A percentile compares a stretch with the other conserved stretches of the same genome.
phyloP scores from a whole-genome alignment of 2,888 invertebrate species.

The Timema podura region DNA sequence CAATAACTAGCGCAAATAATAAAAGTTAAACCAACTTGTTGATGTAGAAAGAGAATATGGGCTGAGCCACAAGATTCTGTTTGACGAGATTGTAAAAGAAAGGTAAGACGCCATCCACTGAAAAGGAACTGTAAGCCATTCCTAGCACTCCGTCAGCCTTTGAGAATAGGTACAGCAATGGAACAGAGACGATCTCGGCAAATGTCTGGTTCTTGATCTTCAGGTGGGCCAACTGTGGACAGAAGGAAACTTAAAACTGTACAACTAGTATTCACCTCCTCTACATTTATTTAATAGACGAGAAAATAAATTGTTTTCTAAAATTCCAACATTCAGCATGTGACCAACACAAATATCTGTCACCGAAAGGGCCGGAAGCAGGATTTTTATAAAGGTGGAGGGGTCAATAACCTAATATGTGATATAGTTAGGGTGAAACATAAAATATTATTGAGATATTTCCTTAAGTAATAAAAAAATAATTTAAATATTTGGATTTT shows the following conservation, averaged over 20 bases:
- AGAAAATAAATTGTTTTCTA: neutral
- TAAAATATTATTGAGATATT: no score
- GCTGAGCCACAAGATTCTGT: conserved; percentile 49
- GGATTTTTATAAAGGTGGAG: no score
- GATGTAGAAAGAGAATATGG: conserved; percentile 66
- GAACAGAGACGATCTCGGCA: conserved; percentile 63
- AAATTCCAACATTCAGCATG: no score
- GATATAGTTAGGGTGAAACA: no score
- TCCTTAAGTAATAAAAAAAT: no score
- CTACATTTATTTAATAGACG: neutral
- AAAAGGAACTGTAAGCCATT: conserved; percentile 54
- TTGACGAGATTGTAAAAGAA: conserved; percentile 62
- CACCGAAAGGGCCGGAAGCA: no score
- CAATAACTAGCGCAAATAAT: neutral
- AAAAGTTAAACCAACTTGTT: conserved; percentile 50
- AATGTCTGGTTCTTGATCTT: conserved; percentile 60
- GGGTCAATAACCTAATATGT: no score
- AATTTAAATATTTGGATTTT: no score
- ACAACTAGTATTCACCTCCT: neutral
- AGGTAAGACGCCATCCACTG: conserved; percentile 54
- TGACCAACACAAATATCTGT: no score
- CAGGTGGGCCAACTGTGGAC: conserved; percentile 52
- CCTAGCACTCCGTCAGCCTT: conserved; percentile 72
- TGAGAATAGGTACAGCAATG: conserved; percentile 59
- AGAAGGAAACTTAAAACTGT: conserved; percentile 17